Evolutionary conservation across 2,113 vertebrate genomes (phyloP).

Genomic region (Seriola dumerili): DNA sequence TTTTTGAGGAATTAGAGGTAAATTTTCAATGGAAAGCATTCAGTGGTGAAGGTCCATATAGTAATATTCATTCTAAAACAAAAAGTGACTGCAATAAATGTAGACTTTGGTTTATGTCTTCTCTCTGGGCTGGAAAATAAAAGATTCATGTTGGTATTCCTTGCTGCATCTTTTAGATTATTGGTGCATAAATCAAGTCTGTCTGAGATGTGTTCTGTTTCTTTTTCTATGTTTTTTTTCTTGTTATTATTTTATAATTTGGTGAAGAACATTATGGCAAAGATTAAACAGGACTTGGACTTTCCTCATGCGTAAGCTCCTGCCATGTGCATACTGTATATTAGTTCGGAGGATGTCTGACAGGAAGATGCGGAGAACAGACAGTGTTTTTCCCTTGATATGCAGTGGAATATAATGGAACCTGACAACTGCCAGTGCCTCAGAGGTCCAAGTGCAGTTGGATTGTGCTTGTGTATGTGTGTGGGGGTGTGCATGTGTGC

Average conservation of each 20-base stretch:
- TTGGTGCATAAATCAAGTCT: not conserved
- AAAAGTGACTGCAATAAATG: not conserved
- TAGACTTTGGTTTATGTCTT: not conserved
- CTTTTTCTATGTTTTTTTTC: not conserved
- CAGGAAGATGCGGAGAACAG: constrained; percentile 21
- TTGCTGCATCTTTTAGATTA: not conserved
- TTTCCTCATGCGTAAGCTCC: not conserved
- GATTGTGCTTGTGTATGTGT: not conserved
- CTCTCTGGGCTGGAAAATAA: not conserved
- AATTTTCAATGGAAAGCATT: not conserved
- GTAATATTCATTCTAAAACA: constrained; percentile 10
- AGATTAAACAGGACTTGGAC: not conserved
- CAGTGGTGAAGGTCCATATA: not conserved
- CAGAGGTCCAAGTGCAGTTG: not conserved
- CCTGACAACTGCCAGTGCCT: constrained; percentile 24
- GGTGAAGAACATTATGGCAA: not conserved
- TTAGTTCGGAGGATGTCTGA: constrained; percentile 9
- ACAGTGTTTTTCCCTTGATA: constrained; percentile 15
- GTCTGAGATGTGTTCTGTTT: not conserved
- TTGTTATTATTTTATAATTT: not conserved
- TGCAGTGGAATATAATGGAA: constrained; percentile 19
- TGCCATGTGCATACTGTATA: not conserved
- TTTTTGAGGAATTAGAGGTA: not conserved
- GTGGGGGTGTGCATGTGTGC: not conserved
- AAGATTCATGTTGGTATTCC: not conserved